phyloP scores from a whole-genome alignment of 1,140 invertebrate genomes.

The Aplysia californica region DNA sequence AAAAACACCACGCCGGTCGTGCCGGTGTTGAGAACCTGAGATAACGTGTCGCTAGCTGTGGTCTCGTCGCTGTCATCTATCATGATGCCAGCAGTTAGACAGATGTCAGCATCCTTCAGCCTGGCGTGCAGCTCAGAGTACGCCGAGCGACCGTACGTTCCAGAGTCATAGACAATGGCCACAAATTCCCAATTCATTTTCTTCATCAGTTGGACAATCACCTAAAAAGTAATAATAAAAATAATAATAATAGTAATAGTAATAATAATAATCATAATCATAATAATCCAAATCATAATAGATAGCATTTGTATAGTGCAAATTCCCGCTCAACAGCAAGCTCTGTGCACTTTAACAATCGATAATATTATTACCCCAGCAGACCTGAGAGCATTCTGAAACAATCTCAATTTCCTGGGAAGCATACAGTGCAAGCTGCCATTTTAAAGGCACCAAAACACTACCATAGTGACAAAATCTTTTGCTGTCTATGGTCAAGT shows the following conservation, averaged over 20 bases:
- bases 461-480: no score
- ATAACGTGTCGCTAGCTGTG: slow-evolving; percentile 31
- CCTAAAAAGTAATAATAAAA: slow-evolving; percentile 43
- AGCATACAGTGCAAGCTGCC: no score
- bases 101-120: slow-evolving; percentile 47
- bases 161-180: slow-evolving; percentile 65
- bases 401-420: no score
- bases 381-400: no score
- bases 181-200: slow-evolving; percentile 67
- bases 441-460: no score
- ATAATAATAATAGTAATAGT: neutral
- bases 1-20: slow-evolving; percentile 36
- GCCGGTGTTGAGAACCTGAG: slow-evolving; percentile 29
- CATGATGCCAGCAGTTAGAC: slow-evolving; percentile 52
- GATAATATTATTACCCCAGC: no score
- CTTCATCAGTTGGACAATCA: slow-evolving; percentile 62
- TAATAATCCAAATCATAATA: no score
- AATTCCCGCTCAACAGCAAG: no score
- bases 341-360: no score
- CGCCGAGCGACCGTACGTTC: slow-evolving; percentile 53
- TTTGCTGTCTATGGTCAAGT: no score
- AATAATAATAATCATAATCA: neutral
- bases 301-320: no score
- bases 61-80: slow-evolving; percentile 32
- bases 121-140: slow-evolving; percentile 52